A percentile compares a stretch with the other conserved stretches of the same genome.
phyloP scores from a whole-genome alignment of 2,888 invertebrate species.

The Hylaea fasciaria region DNA sequence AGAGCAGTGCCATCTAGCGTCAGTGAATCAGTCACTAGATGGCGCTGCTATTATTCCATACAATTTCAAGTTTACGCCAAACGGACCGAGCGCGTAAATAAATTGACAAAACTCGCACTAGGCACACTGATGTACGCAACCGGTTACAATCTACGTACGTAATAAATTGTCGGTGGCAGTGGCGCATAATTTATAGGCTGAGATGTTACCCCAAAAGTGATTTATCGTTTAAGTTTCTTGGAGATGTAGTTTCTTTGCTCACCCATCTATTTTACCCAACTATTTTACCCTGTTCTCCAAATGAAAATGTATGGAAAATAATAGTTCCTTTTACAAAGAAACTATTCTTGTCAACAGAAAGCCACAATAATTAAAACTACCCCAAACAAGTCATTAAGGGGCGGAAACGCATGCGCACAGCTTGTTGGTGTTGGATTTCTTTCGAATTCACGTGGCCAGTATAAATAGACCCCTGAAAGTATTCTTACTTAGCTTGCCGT shows the following conservation, averaged over 20 bases:
- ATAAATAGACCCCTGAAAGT: conserved; percentile 22
- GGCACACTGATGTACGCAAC: too few relatives aligned
- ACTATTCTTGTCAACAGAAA: conserved; percentile 23
- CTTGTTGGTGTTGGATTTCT: conserved; percentile 63
- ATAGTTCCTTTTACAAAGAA: conserved; percentile 11
- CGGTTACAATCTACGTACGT: not conserved
- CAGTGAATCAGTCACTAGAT: too few relatives aligned
- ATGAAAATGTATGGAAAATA: too few relatives aligned
- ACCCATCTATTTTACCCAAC: too few relatives aligned
- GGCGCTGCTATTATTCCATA: too few relatives aligned
- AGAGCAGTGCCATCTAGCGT: too few relatives aligned
- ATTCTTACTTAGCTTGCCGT: not conserved
- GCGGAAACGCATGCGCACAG: conserved; percentile 73
- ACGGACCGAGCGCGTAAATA: too few relatives aligned
- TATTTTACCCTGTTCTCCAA: too few relatives aligned
- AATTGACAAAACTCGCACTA: too few relatives aligned
- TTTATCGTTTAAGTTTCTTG: conserved; percentile 12
- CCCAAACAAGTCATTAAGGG: conserved; percentile 67
- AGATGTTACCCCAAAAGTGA: conserved; percentile 9
- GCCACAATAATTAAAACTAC: conserved; percentile 60
- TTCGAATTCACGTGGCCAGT: conserved; percentile 34
- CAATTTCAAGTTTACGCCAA: too few relatives aligned
- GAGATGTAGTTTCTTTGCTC: too few relatives aligned
- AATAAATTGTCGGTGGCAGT: conserved; percentile 11
- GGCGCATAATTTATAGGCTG: conserved; percentile 24